Evolutionary conservation across 2,113 vertebrate species (phyloP).

Genomic region (Xiphophorus maculatus): DNA sequence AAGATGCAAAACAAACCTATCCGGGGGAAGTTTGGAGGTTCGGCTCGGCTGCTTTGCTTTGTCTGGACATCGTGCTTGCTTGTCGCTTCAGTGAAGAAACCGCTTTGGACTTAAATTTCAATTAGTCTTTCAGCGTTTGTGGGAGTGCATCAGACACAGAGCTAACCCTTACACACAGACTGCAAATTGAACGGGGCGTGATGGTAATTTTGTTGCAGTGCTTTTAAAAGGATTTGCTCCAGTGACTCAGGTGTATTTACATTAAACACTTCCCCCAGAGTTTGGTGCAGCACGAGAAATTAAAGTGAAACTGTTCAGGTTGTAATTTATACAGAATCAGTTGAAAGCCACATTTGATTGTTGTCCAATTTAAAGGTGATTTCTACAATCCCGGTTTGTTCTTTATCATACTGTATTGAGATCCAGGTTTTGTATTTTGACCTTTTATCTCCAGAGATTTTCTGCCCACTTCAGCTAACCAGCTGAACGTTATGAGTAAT

Average conservation of each 20-base stretch:
- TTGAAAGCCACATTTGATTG: neutral
- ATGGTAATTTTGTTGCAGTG: neutral
- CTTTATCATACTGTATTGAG: neutral
- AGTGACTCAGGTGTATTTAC: neutral
- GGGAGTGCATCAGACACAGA: neutral
- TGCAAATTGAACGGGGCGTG: neutral
- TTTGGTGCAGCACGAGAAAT: neutral
- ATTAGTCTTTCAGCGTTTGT: neutral
- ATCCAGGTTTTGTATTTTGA: neutral
- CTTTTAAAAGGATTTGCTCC: conserved; percentile 1
- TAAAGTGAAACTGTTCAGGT: neutral
- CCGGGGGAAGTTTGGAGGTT: neutral
- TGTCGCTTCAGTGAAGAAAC: neutral
- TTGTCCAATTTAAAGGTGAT: neutral
- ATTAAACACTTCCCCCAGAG: conserved; percentile 8
- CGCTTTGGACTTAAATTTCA: neutral
- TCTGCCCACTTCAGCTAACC: neutral
- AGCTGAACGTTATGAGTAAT: neutral
- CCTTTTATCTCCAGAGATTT: neutral
- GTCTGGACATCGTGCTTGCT: neutral
- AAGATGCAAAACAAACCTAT: conserved; percentile 7
- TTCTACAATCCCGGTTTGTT: neutral
- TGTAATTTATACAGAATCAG: neutral
- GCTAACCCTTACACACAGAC: neutral
- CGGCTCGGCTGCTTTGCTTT: neutral